Evolutionary conservation across 2,113 vertebrate species (phyloP).

Genomic region (Etia nguti): DNA sequence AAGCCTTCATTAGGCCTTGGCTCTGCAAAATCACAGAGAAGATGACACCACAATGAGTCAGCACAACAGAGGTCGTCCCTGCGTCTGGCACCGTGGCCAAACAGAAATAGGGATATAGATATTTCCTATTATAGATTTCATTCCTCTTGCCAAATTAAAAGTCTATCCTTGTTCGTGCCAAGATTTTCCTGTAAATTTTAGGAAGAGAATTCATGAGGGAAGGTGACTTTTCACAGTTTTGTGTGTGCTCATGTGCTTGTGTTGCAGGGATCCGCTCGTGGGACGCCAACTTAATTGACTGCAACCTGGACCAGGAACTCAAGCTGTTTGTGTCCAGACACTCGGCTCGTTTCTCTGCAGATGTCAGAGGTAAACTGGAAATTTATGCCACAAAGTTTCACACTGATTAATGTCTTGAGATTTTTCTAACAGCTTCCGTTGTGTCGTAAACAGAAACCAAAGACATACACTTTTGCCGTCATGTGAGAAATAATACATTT

Average conservation of each 20-base stretch:
- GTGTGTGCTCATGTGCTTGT: neutral
- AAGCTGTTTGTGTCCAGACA: slow-evolving; percentile 98
- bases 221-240: neutral
- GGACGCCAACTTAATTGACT: slow-evolving; percentile 92
- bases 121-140: slow-evolving; percentile 62
- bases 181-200: neutral
- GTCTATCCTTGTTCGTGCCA: neutral
- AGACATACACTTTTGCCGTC: neutral
- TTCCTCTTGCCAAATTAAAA: slow-evolving; percentile 11
- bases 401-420: neutral
- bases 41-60: slow-evolving; percentile 27
- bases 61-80: neutral
- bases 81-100: neutral
- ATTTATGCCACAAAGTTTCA: neutral
- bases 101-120: slow-evolving; percentile 41
- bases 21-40: neutral
- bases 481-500: neutral
- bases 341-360: slow-evolving; percentile 94
- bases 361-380: slow-evolving; percentile 85
- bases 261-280: slow-evolving; percentile 92
- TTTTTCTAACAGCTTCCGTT: neutral
- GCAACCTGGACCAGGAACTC: slow-evolving; percentile 96
- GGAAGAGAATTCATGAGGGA: neutral
- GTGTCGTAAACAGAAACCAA: neutral
- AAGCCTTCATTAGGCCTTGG: neutral